Conservation (phyloP, 2,888 invertebrate genomes). For the Acrobasis consociella region DNA sequence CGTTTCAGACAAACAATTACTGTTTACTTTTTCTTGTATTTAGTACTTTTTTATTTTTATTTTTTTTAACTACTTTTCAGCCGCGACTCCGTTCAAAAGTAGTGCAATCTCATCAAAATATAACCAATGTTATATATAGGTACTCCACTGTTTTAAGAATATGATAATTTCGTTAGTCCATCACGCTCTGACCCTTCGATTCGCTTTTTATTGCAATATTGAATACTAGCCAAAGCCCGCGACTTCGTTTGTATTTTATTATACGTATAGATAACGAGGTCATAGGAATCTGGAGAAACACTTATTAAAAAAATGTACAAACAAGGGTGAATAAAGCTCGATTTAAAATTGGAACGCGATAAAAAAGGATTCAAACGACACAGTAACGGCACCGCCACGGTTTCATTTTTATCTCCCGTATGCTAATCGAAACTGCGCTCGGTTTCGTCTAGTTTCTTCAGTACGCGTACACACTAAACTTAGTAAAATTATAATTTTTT, state of each 20-base stretch:
- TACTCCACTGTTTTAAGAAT: no score
- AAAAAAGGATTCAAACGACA: constrained; percentile 21
- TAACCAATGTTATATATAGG: no score
- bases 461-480: constrained; percentile 33
- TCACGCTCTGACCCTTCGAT: no score
- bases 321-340: neutral
- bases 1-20: neutral
- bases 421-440: constrained; percentile 51
- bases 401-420: constrained; percentile 51
- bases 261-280: no score
- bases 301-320: neutral
- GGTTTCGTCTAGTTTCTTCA: constrained; percentile 37
- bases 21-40: neutral
- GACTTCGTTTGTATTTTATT: no score
- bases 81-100: no score
- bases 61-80: no score
- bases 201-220: no score
- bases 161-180: no score
- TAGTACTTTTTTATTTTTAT: no score
- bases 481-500: neutral
- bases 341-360: constrained; percentile 1
- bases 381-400: constrained; percentile 35
- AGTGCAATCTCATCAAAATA: no score
- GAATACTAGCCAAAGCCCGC: no score
- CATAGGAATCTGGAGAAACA: neutral